phyloP scores from a whole-genome alignment of 2,888 invertebrate species.

The Drosophila quasianomalipes region DNA sequence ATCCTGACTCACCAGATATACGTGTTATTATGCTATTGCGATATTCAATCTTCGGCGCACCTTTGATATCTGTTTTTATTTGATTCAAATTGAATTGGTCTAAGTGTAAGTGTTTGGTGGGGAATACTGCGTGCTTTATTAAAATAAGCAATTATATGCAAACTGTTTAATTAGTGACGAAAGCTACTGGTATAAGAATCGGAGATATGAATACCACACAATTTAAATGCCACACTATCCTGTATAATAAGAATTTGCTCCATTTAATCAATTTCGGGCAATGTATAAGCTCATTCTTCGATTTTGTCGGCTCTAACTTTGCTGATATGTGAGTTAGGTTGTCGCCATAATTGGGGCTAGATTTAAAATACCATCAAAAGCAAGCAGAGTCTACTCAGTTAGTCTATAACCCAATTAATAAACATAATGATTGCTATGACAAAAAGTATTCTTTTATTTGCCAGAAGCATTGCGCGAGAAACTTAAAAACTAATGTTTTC shows the following conservation, averaged over 20 bases:
- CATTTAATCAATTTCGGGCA: neutral
- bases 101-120: neutral
- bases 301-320: neutral
- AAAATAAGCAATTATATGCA: neutral
- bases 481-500: neutral
- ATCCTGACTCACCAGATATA: neutral
- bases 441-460: constrained; percentile 1
- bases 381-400: neutral
- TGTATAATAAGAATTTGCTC: neutral
- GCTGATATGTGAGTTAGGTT: neutral
- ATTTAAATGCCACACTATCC: neutral
- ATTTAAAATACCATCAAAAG: neutral
- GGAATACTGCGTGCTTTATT: neutral
- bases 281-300: neutral
- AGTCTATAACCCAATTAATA: neutral
- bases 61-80: neutral
- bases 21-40: neutral
- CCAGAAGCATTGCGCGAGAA: neutral
- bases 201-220: neutral
- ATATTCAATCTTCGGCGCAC: neutral
- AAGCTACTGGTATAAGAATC: neutral
- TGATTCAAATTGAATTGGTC: neutral
- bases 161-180: neutral
- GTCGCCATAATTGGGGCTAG: neutral
- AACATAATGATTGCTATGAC: neutral